Base-by-base conservation (phyloP, 2,797 vertebrate genomes). In the Hylomyscus alleni region DNA sequence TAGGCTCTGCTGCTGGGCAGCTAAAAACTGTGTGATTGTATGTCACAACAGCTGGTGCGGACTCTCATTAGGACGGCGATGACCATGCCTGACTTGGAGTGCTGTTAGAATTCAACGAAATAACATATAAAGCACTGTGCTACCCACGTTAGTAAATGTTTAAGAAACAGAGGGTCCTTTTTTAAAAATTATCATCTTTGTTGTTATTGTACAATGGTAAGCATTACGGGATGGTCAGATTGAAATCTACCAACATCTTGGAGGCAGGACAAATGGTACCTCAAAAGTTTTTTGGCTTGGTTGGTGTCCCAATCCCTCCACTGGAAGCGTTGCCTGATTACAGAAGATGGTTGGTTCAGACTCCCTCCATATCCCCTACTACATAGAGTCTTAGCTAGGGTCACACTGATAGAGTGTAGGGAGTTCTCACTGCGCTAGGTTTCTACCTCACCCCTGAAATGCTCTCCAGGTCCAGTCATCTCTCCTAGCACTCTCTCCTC, bases 141-240 rank as follows among this genome's bases (percentile, higher is more conserved):
- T 56, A 93, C 44, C 3, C 73, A 78, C 67, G 37, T 81, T 89
- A 93, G 82, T 84, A 56, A 82, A 34, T 40, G 69, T 44, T 94
- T 86, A 93, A 89, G 80, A 96, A 83, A 69, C 83, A 72, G 6
- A 50, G 82, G 34, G 1, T 15, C 34, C 78, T 10, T 67, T 73
- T 75, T 62, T 17, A 37, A 4, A 77, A 92, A 72, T 80, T 40
- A 40, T 50, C 52, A 77, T 75, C 44, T 3, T 56, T 56, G n/a
- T 76, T 93, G 72, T 52, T 81, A 6, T 69, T 82, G 19, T 91
- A 83, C 44, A 3, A 73, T 52, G 22, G 54, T 3, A 22, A 47
- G 20, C n/a, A 40, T 81, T 65, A 37, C 24, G 75, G 12, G 29
- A 14, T 17, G 47, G 24, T 82, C 75, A 89, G 29, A 62, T 72